Evolutionary conservation across 1,140 invertebrate species (phyloP).

Genomic region (Drosophila busckii): DNA sequence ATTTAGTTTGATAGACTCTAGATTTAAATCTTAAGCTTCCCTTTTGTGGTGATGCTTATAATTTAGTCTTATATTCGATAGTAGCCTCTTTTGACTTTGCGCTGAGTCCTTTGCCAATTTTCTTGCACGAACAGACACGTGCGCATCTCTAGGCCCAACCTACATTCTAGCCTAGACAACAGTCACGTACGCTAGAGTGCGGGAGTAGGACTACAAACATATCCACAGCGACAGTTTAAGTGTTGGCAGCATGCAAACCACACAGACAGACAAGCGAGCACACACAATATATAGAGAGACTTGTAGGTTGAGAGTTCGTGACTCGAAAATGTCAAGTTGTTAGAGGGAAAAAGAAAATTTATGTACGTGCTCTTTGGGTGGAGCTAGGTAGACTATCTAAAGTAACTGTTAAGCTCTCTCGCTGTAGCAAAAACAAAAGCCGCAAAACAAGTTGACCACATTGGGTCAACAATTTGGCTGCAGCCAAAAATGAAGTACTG

Average conservation of each 20-base stretch:
- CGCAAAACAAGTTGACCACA: constrained; percentile 37
- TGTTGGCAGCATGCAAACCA: constrained; percentile 61
- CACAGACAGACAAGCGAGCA: constrained; percentile 39
- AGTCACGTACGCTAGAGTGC: constrained; percentile 46
- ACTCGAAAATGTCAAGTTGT: constrained; percentile 30
- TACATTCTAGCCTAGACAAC: constrained; percentile 9
- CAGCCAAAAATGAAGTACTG: background rate
- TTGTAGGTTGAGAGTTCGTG: constrained; percentile 33
- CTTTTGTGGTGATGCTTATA: no score
- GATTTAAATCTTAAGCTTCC: no score
- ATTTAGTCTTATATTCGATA: no score
- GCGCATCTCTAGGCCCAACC: constrained; percentile 15
- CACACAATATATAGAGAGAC: constrained; percentile 17
- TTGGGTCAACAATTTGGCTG: constrained; percentile 49
- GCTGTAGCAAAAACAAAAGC: constrained; percentile 56
- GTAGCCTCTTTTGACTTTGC: no score
- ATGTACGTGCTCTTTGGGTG: background rate
- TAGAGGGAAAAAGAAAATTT: background rate
- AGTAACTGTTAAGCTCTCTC: constrained; percentile 45
- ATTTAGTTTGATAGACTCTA: no score
- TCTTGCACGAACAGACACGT: no score
- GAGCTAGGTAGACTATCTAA: no score
- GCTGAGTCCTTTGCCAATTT: no score
- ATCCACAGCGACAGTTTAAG: constrained; percentile 50
- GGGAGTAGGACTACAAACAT: constrained; percentile 14